phyloP scores from a whole-genome alignment of 1,140 invertebrate species.

The Conus ventricosus region DNA sequence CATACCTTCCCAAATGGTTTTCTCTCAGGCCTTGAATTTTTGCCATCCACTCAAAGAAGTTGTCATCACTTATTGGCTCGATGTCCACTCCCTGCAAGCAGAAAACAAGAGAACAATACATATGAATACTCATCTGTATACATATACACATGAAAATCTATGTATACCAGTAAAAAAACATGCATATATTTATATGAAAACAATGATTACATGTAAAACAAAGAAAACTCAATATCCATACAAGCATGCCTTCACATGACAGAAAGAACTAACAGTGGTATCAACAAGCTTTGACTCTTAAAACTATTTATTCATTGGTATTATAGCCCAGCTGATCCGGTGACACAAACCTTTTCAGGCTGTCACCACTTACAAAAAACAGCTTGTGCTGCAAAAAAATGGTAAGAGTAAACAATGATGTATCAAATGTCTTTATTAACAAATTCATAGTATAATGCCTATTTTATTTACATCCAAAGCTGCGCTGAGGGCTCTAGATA shows the following conservation, averaged over 20 bases:
- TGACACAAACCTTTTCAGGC: too few relatives aligned
- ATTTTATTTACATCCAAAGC: too few relatives aligned
- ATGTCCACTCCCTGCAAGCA: slow-evolving; percentile 65
- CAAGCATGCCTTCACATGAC: neutral
- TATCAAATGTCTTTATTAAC: too few relatives aligned
- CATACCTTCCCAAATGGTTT: slow-evolving; percentile 70
- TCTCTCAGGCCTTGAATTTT: slow-evolving; percentile 67
- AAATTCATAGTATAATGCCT: too few relatives aligned
- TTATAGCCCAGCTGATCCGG: too few relatives aligned
- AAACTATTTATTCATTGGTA: too few relatives aligned
- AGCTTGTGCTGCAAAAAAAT: too few relatives aligned
- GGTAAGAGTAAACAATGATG: too few relatives aligned
- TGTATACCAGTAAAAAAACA: neutral
- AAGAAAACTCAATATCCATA: neutral
- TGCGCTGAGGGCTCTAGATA: too few relatives aligned
- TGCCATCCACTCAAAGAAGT: slow-evolving; percentile 70
- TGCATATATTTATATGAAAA: neutral
- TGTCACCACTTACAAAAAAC: too few relatives aligned
- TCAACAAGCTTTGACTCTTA: too few relatives aligned
- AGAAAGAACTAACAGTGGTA: neutral
- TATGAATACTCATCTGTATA: neutral
- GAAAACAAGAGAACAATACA: neutral
- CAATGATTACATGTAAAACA: too few relatives aligned
- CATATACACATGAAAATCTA: neutral
- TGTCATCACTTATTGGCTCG: slow-evolving; percentile 61